Conservation (phyloP, 2,888 invertebrate genomes). For the Lepidocyrtoides sp. region DNA sequence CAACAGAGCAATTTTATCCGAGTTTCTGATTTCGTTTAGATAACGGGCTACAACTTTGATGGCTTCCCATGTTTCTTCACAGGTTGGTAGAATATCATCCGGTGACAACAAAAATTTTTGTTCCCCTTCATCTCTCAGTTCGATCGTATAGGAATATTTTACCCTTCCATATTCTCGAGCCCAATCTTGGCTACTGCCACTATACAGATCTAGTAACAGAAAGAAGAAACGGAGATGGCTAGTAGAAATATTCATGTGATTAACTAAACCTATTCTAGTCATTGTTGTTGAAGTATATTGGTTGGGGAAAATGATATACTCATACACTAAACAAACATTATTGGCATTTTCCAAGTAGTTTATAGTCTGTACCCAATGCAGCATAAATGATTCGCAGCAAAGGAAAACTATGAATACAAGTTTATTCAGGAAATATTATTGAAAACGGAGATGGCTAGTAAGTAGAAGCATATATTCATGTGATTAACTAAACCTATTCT, state of each 20-base stretch:
- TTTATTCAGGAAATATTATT: not conserved
- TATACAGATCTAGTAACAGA: conserved; percentile 78
- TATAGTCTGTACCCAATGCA: too few relatives aligned
- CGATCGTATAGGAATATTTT: conserved; percentile 82
- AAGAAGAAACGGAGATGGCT: too few relatives aligned
- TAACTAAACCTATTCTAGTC: too few relatives aligned
- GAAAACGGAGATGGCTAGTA: too few relatives aligned
- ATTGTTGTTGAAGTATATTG: too few relatives aligned
- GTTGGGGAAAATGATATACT: too few relatives aligned
- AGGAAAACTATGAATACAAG: not conserved
- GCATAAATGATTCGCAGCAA: not conserved
- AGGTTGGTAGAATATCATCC: conserved; percentile 81
- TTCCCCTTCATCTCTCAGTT: conserved; percentile 82
- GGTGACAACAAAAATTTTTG: conserved; percentile 81
- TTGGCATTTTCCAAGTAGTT: too few relatives aligned
- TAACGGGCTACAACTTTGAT: conserved; percentile 82
- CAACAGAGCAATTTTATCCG: conserved; percentile 8
- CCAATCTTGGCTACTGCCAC: conserved; percentile 83
- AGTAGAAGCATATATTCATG: too few relatives aligned
- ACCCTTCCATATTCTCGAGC: conserved; percentile 80
- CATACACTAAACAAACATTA: too few relatives aligned
- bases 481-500: too few relatives aligned
- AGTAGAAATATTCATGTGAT: too few relatives aligned
- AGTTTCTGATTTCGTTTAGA: conserved; percentile 47
- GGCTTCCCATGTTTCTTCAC: conserved; percentile 83